phyloP scores from a whole-genome alignment of 2,888 invertebrate genomes.

The Balanococcus diminutus region DNA sequence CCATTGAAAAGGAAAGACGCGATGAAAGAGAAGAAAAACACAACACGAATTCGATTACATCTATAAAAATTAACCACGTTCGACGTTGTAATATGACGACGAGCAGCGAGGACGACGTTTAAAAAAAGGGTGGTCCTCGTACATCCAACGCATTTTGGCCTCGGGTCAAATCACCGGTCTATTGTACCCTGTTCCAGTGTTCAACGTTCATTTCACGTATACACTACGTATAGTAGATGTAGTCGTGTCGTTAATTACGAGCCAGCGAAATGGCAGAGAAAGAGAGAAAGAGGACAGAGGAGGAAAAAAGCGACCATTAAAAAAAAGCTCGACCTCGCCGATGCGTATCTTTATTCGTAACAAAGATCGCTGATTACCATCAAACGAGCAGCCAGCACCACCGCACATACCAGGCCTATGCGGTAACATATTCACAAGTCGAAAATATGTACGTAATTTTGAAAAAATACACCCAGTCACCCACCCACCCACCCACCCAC shows the following conservation, averaged over 20 bases:
- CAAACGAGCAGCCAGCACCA: no score
- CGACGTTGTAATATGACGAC: background rate
- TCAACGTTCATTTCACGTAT: no score
- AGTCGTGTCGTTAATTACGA: background rate
- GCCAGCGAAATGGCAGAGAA: background rate
- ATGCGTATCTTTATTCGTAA: background rate
- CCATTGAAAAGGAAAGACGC: background rate
- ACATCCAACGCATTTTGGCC: background rate
- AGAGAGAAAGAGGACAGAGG: background rate
- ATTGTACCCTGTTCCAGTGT: background rate
- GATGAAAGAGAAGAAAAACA: background rate
- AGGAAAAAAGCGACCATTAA: background rate
- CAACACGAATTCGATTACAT: background rate
- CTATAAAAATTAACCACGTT: background rate
- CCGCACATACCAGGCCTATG: no score
- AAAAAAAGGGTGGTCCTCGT: background rate
- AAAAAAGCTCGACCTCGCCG: background rate
- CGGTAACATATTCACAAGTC: background rate
- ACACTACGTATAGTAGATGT: no score
- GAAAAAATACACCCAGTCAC: background rate
- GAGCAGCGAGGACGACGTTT: background rate
- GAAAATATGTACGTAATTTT: background rate
- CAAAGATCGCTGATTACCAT: background rate
- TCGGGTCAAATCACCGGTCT: background rate
- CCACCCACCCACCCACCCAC: background rate